A percentile compares a stretch with the other conserved stretches of the same genome.
Conservation (phyloP, 2,113 vertebrate genomes). For the Nyctibius bracteatus region DNA sequence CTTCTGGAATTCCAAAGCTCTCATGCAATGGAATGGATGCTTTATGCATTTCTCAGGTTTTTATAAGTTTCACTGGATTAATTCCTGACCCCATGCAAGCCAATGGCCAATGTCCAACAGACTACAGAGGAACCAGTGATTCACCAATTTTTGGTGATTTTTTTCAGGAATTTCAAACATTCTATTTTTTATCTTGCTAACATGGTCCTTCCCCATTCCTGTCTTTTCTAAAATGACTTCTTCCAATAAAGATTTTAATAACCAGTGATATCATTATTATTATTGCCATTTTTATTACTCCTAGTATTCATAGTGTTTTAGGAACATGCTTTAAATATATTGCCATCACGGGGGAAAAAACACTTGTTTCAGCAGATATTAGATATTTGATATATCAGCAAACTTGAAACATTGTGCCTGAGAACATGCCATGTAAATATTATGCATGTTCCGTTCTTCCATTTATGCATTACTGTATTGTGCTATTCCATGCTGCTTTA, state of each 20-base stretch:
- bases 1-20: not conserved
- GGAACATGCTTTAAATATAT: not conserved
- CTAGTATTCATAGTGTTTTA: not conserved
- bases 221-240: not conserved
- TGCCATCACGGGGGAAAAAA: not conserved
- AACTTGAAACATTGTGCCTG: not conserved
- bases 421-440: not conserved
- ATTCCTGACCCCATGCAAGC: not conserved
- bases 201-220: not conserved
- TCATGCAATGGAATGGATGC: not conserved
- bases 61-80: not conserved
- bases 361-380: not conserved
- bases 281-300: not conserved
- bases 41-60: not conserved
- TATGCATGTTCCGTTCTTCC: not conserved
- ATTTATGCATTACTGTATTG: not conserved
- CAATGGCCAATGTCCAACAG: not conserved
- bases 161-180: not conserved
- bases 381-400: not conserved
- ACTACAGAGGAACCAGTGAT: not conserved
- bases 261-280: not conserved
- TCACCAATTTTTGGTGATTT: not conserved
- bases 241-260: not conserved
- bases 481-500: not conserved
- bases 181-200: not conserved